Base-by-base conservation (phyloP, 2,797 vertebrate genomes). In the Clarias platycephalus region DNA sequence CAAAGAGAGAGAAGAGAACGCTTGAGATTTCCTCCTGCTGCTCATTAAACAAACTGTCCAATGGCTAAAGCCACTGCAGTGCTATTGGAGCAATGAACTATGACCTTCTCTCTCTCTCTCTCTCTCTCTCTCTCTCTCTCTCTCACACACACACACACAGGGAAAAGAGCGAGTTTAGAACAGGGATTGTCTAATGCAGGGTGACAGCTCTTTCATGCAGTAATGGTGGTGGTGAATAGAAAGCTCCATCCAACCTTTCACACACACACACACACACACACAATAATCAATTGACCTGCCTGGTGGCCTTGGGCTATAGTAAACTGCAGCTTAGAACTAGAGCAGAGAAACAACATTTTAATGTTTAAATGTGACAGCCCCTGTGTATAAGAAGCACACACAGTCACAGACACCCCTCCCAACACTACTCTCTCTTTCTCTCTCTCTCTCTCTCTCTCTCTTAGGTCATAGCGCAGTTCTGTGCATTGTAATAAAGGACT, bases 161-260 rank as follows among this genome's bases (percentile, higher is more conserved):
- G 84, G n/a, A 85, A 16, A 31, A 83, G 86, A 83, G 86, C 26
- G 37, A 62, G 55, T 55, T 62, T 44, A 88, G 89, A 92, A 89
- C 89, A 86, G 88, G 86, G 87, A 88, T 91, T 91, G 92, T 90
- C 91, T 95, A 94, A 95, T 94, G 87, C 91, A 92, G 91, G 92
- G 90, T 95, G 94, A 94, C 94, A 93, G 94, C 90, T 94, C 93
- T 95, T 94, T 94, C 93, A 94, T 94, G 94, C 94, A 93, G 94
- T 94, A 94, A 94, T 94, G 92, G 92, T 93, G 91, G 91, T 93
- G 93, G 91, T 94, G 91, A 95, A 94, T 94, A 94, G 93, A 93
- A 91, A 93, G 91, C 93, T 91, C 92, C 93, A 94, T 92, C 94
- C 91, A 93, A 89, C 90, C 82, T 87, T 90, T 87, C 87, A 89